Conservation (phyloP, 2,113 vertebrate genomes). For the Trogon melanurus region DNA sequence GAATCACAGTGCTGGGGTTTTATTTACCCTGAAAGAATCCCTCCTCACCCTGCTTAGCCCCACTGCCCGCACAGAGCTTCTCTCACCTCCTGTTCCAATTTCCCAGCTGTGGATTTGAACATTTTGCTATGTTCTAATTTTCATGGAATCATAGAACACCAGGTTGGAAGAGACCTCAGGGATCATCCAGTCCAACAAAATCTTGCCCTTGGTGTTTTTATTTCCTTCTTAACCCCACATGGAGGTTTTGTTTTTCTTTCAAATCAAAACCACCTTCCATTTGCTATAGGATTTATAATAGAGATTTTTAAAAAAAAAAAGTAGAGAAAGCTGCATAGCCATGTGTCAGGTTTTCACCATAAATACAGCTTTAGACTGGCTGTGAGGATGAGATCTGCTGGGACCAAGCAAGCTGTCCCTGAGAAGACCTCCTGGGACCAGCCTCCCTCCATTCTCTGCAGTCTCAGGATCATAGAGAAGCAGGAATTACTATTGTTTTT, state of each 20-base stretch:
- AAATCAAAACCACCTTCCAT: neutral
- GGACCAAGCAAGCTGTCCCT: accelerated
- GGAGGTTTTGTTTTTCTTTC: neutral
- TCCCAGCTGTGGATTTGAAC: neutral
- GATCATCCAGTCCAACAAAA: too few relatives aligned
- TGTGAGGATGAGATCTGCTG: neutral
- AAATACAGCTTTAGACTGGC: neutral
- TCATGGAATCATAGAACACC: too few relatives aligned
- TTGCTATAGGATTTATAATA: neutral
- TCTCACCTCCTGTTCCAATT: accelerated
- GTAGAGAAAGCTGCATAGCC: neutral
- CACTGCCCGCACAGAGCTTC: neutral
- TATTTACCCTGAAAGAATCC: too few relatives aligned
- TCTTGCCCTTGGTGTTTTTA: neutral
- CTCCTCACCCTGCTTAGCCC: neutral
- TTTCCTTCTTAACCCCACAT: neutral
- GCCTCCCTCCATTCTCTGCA: neutral
- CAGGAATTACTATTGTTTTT: too few relatives aligned
- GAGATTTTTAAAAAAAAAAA: neutral
- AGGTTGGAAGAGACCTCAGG: too few relatives aligned
- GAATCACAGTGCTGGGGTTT: neutral
- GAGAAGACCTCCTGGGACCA: neutral
- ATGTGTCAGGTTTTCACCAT: accelerated
- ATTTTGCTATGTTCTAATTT: accelerated
- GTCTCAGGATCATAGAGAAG: neutral